Percentiles rank a stretch among this genome's conserved stretches.
Evolutionary conservation across 2,113 vertebrate species (phyloP).

Genomic region (Xiphias gladius): DNA sequence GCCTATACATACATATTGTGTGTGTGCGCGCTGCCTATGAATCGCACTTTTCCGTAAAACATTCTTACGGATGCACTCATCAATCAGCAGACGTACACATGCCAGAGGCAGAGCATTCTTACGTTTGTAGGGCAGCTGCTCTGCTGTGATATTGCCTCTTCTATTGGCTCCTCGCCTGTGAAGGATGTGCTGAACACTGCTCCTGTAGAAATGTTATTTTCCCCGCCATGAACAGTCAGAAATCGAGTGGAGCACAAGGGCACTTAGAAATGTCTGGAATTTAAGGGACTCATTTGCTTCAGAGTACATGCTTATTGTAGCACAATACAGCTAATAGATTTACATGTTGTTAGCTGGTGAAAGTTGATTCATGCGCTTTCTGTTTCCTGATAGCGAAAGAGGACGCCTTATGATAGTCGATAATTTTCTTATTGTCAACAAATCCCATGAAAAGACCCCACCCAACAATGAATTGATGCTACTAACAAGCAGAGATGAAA

Average conservation of each 20-base stretch:
- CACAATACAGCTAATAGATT: neutral
- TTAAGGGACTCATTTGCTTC: neutral
- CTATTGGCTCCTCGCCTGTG: neutral
- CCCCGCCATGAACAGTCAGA: neutral
- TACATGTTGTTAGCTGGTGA: neutral
- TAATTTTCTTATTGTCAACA: neutral
- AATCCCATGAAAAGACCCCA: conserved; percentile 8
- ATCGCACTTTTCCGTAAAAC: conserved; percentile 11
- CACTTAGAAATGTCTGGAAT: neutral
- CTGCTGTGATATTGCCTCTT: neutral
- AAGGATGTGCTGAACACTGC: neutral
- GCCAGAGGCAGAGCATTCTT: neutral
- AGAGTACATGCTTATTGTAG: neutral
- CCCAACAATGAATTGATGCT: neutral
- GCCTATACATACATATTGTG: neutral
- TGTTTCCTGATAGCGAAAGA: neutral
- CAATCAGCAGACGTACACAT: neutral
- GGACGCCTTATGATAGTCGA: neutral
- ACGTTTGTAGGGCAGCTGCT: neutral
- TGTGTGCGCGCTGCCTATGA: conserved; percentile 8
- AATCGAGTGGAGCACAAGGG: neutral
- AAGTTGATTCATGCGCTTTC: neutral
- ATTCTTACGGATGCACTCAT: neutral
- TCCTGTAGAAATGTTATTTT: neutral
- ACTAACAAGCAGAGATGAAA: neutral